Conservation (phyloP, 2,888 invertebrate genomes). For the Augochlorella aurata region DNA sequence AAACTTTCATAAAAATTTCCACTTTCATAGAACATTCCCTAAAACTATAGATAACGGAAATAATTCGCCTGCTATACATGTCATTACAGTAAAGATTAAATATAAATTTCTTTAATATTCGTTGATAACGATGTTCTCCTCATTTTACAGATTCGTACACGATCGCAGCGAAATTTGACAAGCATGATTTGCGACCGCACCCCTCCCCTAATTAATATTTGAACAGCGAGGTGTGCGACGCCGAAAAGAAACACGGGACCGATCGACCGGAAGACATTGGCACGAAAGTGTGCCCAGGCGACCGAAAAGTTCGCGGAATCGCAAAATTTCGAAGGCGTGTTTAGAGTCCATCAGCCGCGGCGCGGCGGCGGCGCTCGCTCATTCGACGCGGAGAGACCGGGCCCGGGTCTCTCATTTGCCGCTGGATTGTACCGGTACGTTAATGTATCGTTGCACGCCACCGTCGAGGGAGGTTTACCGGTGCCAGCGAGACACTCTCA, state of each 20-base stretch:
- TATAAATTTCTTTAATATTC: no score
- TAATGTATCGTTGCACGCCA: conserved; percentile 63
- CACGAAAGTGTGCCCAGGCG: conserved; percentile 25
- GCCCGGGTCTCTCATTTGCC: conserved; percentile 77
- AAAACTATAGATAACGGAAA: no score
- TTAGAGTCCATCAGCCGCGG: conserved; percentile 76
- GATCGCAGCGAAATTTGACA: not conserved
- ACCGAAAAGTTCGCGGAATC: conserved; percentile 76
- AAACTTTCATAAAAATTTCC: no score
- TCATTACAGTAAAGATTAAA: no score
- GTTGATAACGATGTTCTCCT: no score
- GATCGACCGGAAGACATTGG: conserved; percentile 7
- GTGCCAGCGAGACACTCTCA: conserved; percentile 75
- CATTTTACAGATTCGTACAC: not conserved
- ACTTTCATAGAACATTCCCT: no score
- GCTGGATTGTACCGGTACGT: conserved; percentile 75
- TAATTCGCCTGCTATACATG: no score
- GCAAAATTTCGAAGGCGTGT: conserved; percentile 78
- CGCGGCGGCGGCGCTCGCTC: conserved; percentile 71
- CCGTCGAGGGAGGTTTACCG: conserved; percentile 73
- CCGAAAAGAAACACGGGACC: conserved; percentile 15
- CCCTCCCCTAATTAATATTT: conserved; percentile 40
- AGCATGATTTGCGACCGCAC: not conserved
- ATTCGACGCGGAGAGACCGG: conserved; percentile 73
- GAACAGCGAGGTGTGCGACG: conserved; percentile 21